A percentile compares a stretch with the other conserved stretches of the same genome.
Evolutionary conservation across 2,888 invertebrate genomes (phyloP).

Genomic region (Scrobipalpa atriplicella): DNA sequence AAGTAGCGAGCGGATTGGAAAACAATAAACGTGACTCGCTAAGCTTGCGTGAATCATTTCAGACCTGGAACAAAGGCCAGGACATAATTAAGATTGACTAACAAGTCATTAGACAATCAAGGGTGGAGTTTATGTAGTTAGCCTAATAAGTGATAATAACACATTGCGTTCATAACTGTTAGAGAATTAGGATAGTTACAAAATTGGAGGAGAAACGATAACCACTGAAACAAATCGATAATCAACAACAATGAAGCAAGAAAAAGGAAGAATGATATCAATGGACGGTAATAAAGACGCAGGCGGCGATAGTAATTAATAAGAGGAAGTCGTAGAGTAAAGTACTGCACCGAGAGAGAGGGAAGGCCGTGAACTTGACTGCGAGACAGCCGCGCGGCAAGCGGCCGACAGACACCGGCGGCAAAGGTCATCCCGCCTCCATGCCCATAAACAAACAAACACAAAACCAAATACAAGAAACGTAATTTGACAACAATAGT

Average conservation of each 20-base stretch:
- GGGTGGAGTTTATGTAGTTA: not conserved
- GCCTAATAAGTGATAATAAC: not conserved
- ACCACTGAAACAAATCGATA: not conserved
- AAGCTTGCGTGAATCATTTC: conserved; percentile 19
- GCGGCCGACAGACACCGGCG: conserved; percentile 45
- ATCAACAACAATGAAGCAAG: not conserved
- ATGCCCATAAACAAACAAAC: conserved; percentile 19
- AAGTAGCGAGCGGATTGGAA: conserved; percentile 33
- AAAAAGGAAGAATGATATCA: not conserved
- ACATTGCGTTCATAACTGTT: not conserved
- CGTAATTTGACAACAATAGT: not conserved
- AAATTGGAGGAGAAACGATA: not conserved
- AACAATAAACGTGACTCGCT: conserved; percentile 49
- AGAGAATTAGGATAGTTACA: not conserved
- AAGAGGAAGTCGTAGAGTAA: conserved; percentile 6
- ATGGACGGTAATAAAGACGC: not conserved
- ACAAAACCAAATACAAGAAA: not conserved
- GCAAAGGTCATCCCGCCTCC: conserved; percentile 43
- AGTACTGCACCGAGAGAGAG: conserved; percentile 15
- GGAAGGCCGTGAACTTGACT: conserved; percentile 74
- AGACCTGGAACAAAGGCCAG: conserved; percentile 11
- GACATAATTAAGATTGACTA: conserved; percentile 16
- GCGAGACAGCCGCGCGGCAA: conserved; percentile 54
- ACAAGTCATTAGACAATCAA: not conserved
- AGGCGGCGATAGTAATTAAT: not conserved